Evolutionary conservation across 1,140 invertebrate genomes (phyloP), one percentile per base, ranked within the genome.

Genomic region (Drosophila persimilis): DNA sequence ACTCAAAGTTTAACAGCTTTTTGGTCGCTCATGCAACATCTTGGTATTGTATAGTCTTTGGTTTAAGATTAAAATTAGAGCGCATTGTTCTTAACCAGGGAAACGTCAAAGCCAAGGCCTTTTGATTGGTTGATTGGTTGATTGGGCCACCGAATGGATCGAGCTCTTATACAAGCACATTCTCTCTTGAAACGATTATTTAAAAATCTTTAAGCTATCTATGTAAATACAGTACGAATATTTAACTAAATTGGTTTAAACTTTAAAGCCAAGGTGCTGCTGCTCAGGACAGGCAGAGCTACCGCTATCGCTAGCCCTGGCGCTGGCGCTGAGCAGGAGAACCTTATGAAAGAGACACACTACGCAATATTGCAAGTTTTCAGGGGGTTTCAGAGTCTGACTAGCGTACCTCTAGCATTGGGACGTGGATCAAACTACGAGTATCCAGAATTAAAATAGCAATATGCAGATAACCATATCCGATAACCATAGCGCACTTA

Each of bases 401-500:
- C 62, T 66, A 63, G 59, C 51, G 39, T 35, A 53, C 65, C 65
- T 69, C 44, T 35, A 66, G 51, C 63, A 35, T 67, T 48, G 35
- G 63, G 65, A 22, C 51, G 39, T 56, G 9, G 44, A 71, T 58
- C 39, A 66, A 60, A 72, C 46, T 76, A 26, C 24, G 24, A 26
- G 24, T 26, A 80, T 54, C 56, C 56, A 72, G 48, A 65, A 57
- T 72, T 31, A 50, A 57, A 58, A 77, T 53, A 47, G 26, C 35
- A 8, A 26, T 35, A 24, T 26, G 44, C 11, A 50, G 6, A 50
- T 69, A 69, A 48, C 43, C 63, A 47, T 54, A 26, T 76, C 80
- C 80, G 80, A 72, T 74, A 73, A 84, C 80, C 77, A 85, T 72
- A 71, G 77, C 77, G 72, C 66, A 66, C 53, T 75, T 80, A 62